Evolutionary conservation across 2,888 invertebrate genomes (phyloP).

Genomic region (Halocaridina rubra): DNA sequence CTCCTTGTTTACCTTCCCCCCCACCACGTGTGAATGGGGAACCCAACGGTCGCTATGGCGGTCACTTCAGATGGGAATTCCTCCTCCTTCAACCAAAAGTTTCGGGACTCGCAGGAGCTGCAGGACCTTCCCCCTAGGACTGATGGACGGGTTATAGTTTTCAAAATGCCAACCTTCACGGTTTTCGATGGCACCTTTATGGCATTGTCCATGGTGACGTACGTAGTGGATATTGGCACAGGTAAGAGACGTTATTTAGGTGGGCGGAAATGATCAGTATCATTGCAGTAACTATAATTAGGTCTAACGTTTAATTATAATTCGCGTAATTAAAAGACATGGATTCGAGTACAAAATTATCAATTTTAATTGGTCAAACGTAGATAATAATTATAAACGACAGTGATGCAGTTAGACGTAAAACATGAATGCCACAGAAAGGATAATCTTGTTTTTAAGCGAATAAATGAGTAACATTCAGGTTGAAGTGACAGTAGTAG

Average conservation of each 20-base stretch:
- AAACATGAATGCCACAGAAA: too few species aligned
- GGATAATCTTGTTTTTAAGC: too few species aligned
- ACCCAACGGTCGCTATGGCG: conserved; percentile 47
- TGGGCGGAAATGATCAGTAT: too few species aligned
- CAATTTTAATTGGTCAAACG: too few species aligned
- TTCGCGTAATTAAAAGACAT: too few species aligned
- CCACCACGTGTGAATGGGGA: neutral
- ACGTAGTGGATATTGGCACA: conserved; percentile 40
- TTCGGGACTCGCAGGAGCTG: neutral
- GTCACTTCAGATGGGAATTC: conserved; percentile 30
- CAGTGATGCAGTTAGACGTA: too few species aligned
- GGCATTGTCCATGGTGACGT: conserved; percentile 45
- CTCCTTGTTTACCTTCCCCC: conserved; percentile 19
- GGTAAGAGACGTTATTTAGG: conserved; percentile 29
- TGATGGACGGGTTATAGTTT: conserved; percentile 30
- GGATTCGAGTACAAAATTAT: too few species aligned
- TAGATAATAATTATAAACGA: too few species aligned
- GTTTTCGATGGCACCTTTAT: conserved; percentile 33
- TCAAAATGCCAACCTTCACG: conserved; percentile 46
- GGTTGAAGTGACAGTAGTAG: too few species aligned
- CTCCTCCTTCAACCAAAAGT: neutral
- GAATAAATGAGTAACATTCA: too few species aligned
- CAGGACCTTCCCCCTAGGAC: conserved; percentile 29
- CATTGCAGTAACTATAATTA: too few species aligned
- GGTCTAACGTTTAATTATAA: too few species aligned